phyloP scores from a whole-genome alignment of 2,888 invertebrate genomes.

The Coronaproctus castanopsis region DNA sequence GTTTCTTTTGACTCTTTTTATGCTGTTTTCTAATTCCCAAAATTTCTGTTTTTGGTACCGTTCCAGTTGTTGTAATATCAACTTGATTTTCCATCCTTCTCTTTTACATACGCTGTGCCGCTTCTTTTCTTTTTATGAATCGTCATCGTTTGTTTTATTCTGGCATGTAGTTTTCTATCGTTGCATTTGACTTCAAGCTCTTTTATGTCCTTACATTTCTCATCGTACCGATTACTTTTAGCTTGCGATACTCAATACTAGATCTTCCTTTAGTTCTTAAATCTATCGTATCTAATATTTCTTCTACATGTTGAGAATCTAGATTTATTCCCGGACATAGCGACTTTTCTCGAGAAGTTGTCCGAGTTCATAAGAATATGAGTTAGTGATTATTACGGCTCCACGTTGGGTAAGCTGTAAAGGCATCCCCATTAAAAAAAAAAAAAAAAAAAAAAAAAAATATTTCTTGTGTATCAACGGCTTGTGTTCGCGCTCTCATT shows the following conservation, averaged over 20 bases:
- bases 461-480: too few relatives aligned
- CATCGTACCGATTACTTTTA: not conserved
- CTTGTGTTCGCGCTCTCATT: not conserved
- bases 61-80: not conserved
- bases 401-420: too few relatives aligned
- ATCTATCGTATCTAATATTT: not conserved
- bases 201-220: not conserved
- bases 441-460: too few relatives aligned
- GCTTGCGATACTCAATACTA: not conserved
- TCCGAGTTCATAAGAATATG: too few relatives aligned
- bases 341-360: too few relatives aligned
- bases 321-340: too few relatives aligned
- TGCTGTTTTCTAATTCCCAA: too few relatives aligned
- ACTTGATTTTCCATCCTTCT: not conserved
- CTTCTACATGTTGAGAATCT: too few relatives aligned
- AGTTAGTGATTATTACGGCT: too few relatives aligned
- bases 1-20: too few relatives aligned
- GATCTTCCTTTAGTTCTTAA: not conserved
- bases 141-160: not conserved
- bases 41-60: not conserved
- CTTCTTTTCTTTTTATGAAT: not conserved
- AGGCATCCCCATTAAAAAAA: too few relatives aligned
- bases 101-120: not conserved
- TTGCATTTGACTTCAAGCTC: not conserved
- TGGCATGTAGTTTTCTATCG: not conserved